Evolutionary conservation across 2,797 vertebrate genomes (phyloP).

Genomic region (Sebastes jordani): DNA sequence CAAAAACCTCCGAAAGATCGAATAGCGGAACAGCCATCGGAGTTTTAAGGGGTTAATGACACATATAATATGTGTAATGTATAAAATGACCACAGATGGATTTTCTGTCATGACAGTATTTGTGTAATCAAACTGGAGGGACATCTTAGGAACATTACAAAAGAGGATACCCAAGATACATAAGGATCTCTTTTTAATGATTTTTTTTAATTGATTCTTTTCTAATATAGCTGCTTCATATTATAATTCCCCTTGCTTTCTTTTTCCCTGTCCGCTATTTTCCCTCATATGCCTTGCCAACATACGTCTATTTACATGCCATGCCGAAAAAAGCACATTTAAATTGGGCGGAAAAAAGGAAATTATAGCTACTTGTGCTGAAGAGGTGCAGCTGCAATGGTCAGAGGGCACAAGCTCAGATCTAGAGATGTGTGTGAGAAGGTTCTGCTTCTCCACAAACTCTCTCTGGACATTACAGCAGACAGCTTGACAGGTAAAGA

Average conservation of each 20-base stretch:
- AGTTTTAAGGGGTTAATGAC: background rate
- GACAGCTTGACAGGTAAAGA: slow-evolving; percentile 7
- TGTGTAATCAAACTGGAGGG: background rate
- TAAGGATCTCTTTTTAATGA: background rate
- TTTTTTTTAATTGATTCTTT: background rate
- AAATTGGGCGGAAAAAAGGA: background rate
- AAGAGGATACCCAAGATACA: background rate
- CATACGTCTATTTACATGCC: background rate
- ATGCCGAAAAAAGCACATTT: background rate
- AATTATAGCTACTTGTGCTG: background rate
- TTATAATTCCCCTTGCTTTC: background rate
- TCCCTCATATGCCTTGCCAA: background rate
- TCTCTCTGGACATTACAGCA: slow-evolving; percentile 1
- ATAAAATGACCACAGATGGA: background rate
- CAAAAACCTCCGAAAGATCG: too few relatives aligned
- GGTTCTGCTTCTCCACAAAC: slow-evolving; percentile 20
- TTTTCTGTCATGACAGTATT: background rate
- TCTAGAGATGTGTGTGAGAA: background rate
- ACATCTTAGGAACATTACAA: background rate
- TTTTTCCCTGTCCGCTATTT: background rate
- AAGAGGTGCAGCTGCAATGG: slow-evolving; percentile 8
- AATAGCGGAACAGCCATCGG: too few relatives aligned
- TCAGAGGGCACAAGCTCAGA: background rate
- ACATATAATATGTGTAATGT: background rate
- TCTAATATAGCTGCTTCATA: background rate